A percentile compares a stretch with the other conserved stretches of the same genome.
These are phyloP conservation scores for Rynchops niger DNA, from an alignment of 2,113 vertebrate species.

Conservation along the genomic window DNA sequence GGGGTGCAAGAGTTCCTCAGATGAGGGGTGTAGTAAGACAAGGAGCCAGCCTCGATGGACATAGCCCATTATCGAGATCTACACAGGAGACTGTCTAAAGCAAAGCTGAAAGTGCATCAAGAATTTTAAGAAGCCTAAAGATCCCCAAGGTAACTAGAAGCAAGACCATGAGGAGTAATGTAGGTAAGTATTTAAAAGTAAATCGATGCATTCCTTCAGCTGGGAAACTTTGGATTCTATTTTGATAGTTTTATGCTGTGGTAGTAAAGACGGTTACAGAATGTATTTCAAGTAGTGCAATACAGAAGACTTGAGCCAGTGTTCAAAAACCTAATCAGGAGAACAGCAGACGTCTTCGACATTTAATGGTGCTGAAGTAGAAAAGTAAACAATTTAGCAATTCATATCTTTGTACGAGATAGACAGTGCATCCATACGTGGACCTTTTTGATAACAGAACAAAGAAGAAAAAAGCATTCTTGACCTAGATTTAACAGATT, in stretches of 20 bases:
- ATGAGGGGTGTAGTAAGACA: background rate
- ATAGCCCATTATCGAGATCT: background rate
- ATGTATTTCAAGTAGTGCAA: background rate
- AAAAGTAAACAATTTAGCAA: background rate
- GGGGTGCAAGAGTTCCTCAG: constrained; percentile 8
- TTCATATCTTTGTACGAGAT: background rate
- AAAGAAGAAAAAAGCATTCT: background rate
- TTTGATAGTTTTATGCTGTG: background rate
- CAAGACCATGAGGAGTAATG: constrained; percentile 43
- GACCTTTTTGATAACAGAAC: background rate
- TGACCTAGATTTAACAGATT: background rate
- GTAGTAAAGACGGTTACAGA: background rate
- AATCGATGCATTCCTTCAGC: background rate
- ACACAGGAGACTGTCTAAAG: constrained; percentile 18
- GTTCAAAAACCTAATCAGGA: background rate
- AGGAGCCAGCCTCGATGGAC: constrained; percentile 25
- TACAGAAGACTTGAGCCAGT: background rate
- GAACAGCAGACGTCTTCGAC: background rate
- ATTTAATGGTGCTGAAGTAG: background rate
- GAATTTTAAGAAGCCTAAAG: background rate
- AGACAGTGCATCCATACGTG: background rate
- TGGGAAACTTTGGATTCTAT: background rate
- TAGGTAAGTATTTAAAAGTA: constrained; percentile 3
- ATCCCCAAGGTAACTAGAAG: constrained; percentile 18
- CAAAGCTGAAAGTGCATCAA: background rate